Conservation (phyloP, 2,888 invertebrate genomes). For the Aleiodes leptofemur region DNA sequence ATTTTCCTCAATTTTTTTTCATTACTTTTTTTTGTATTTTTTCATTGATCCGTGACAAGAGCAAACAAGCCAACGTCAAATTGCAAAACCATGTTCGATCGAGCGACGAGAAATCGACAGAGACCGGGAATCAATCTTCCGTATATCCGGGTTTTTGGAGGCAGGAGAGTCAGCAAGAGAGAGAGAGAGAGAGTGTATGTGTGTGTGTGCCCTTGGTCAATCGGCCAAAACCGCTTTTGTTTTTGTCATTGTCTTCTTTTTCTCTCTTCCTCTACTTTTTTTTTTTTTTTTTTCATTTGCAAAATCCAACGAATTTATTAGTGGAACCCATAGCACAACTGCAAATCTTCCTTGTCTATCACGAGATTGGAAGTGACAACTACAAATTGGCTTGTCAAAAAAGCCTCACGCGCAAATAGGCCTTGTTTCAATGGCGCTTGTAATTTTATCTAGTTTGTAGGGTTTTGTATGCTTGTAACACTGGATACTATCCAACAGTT, state of each 20-base stretch:
- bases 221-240: slow-evolving; percentile 53
- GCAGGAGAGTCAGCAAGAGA: slow-evolving; percentile 28
- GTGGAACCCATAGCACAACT: slow-evolving; percentile 29
- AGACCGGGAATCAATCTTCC: slow-evolving; percentile 57
- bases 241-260: slow-evolving; percentile 29
- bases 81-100: slow-evolving; percentile 58
- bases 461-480: background rate
- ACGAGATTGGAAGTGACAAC: slow-evolving; percentile 61
- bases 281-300: slow-evolving; percentile 47
- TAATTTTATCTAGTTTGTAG: slow-evolving; percentile 31
- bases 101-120: slow-evolving; percentile 56
- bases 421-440: slow-evolving; percentile 30
- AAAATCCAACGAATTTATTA: slow-evolving; percentile 50
- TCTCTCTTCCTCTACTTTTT: slow-evolving; percentile 39
- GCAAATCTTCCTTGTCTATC: slow-evolving; percentile 37
- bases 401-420: slow-evolving; percentile 42
- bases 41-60: slow-evolving; percentile 37
- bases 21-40: background rate
- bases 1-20: background rate
- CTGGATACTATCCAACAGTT: background rate
- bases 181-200: no score
- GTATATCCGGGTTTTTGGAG: slow-evolving; percentile 52
- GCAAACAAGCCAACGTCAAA: slow-evolving; percentile 53
- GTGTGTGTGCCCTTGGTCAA: slow-evolving; percentile 52
- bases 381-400: slow-evolving; percentile 65